Evolutionary conservation across 2,113 vertebrate genomes (phyloP).

Genomic region (Erythrolamprus reginae): DNA sequence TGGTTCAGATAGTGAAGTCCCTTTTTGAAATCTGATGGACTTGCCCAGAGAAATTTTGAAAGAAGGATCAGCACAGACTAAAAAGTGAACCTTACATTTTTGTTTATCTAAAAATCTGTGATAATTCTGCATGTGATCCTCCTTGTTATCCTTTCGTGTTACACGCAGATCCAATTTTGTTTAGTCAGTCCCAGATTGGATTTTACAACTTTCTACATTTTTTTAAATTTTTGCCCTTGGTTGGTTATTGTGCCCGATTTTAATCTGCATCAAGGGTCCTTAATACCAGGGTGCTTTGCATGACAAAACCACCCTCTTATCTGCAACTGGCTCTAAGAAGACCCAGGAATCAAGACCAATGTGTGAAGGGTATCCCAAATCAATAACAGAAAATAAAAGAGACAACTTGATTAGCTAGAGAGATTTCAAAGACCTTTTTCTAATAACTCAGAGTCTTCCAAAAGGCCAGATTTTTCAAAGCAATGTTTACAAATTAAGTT

Average conservation of each 20-base stretch:
- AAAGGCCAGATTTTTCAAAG: background rate
- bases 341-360: background rate
- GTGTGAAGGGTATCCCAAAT: background rate
- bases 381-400: background rate
- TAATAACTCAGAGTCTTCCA: background rate
- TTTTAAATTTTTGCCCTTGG: background rate
- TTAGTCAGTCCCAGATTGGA: background rate
- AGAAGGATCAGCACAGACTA: too few species aligned
- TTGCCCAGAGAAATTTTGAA: background rate
- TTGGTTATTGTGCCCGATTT: background rate
- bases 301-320: background rate
- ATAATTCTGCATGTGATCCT: background rate
- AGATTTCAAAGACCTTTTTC: background rate
- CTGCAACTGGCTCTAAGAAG: background rate
- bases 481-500: constrained; percentile 30
- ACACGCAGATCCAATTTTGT: background rate
- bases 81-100: background rate
- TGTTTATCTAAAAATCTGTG: background rate
- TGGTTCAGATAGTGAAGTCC: too few species aligned
- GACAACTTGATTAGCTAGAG: background rate
- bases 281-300: background rate
- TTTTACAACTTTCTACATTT: background rate
- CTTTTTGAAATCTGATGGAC: background rate
- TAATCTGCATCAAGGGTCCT: background rate
- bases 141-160: background rate